Conservation (phyloP, 2,888 invertebrate genomes). For the Acanthosoma haemorrhoidale region DNA sequence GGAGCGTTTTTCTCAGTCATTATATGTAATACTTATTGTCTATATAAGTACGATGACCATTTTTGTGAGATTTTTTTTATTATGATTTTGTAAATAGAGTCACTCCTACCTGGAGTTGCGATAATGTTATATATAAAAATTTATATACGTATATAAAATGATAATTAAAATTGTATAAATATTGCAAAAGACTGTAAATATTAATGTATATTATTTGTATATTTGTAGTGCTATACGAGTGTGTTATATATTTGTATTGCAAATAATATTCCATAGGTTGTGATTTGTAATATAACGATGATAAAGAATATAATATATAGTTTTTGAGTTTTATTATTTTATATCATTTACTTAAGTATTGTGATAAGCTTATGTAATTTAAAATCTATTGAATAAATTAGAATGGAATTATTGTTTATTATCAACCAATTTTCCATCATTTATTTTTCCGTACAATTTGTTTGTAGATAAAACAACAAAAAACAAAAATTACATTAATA, state of each 20-base stretch:
- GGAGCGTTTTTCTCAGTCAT: slow-evolving; percentile 3
- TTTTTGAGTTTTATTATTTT: slow-evolving; percentile 31
- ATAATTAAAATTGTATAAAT: slow-evolving; percentile 28
- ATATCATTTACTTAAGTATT: slow-evolving; percentile 23
- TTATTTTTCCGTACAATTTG: too few species aligned
- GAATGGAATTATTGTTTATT: not conserved
- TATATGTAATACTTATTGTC: not conserved
- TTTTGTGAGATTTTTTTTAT: slow-evolving; percentile 10
- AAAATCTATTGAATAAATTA: slow-evolving; percentile 29
- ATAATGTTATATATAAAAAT: slow-evolving; percentile 1
- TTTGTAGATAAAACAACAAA: too few species aligned
- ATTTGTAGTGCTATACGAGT: slow-evolving; percentile 29
- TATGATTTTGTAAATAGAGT: slow-evolving; percentile 20
- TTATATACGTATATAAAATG: not conserved
- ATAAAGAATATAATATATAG: slow-evolving; percentile 26
- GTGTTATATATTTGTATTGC: slow-evolving; percentile 31
- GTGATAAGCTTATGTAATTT: slow-evolving; percentile 27
- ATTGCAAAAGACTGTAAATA: slow-evolving; percentile 30
- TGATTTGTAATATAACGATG: slow-evolving; percentile 28
- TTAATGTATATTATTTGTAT: slow-evolving; percentile 30
- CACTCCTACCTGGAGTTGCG: not conserved
- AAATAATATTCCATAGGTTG: slow-evolving; percentile 35
- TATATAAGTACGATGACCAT: slow-evolving; percentile 23
- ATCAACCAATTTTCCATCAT: not conserved
- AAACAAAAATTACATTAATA: too few species aligned